These are phyloP conservation scores for Lutjanus erythropterus DNA, from an alignment of 2,113 vertebrate genomes.

Conservation along the genomic window DNA sequence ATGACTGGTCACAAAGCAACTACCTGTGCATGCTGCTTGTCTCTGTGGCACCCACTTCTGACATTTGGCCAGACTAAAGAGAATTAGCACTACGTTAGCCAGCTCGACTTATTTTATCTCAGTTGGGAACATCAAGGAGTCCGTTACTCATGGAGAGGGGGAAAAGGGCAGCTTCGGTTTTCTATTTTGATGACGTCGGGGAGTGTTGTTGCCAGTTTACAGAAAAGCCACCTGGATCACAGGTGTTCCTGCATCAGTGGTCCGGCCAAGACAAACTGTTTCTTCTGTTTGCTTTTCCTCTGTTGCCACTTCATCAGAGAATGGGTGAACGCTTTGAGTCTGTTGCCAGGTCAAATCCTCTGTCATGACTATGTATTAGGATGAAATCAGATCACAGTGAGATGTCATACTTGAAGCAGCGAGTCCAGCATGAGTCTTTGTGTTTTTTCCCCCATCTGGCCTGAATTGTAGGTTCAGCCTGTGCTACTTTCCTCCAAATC, in stretches of 20 bases:
- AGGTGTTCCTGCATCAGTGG: constrained; percentile 48
- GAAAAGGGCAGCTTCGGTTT: constrained; percentile 15
- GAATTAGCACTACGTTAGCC: constrained; percentile 40
- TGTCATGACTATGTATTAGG: constrained; percentile 44
- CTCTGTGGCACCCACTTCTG: constrained; percentile 47
- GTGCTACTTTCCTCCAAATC: constrained; percentile 56
- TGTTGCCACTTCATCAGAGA: constrained; percentile 52
- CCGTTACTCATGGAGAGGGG: constrained; percentile 16
- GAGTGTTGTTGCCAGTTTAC: constrained; percentile 16
- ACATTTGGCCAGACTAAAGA: constrained; percentile 55
- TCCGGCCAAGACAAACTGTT: constrained; percentile 42
- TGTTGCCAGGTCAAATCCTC: constrained; percentile 57
- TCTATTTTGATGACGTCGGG: constrained; percentile 16
- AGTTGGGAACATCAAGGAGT: constrained; percentile 33
- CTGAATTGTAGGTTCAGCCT: constrained; percentile 45
- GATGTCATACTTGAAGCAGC: constrained; percentile 21
- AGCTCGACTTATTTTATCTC: constrained; percentile 43
- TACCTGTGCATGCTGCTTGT: constrained; percentile 43
- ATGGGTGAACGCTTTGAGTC: constrained; percentile 38
- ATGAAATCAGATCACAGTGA: constrained; percentile 43
- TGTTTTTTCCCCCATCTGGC: constrained; percentile 20
- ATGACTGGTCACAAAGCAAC: constrained; percentile 64
- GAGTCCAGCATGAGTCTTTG: constrained; percentile 9
- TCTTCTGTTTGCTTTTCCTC: constrained; percentile 46
- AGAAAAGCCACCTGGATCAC: constrained; percentile 44